Base-by-base conservation (phyloP, 2,888 invertebrate species). In the Herminia tarsipennalis region DNA sequence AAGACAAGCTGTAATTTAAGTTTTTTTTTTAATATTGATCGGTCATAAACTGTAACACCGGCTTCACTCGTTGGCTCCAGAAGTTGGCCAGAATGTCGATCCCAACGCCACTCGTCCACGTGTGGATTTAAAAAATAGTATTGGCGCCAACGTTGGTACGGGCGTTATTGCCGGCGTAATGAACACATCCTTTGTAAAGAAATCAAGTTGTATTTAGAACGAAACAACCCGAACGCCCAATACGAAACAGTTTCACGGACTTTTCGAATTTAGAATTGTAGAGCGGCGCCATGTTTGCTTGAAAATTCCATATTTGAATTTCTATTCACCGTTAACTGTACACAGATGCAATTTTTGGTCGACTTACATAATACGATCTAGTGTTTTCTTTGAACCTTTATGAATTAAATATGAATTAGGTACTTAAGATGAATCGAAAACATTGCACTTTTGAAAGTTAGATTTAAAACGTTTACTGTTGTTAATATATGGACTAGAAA, bases 231-330 rank as follows among this genome's bases (percentile, higher is more conserved):
- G 48, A 64, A 66, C 54, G 54, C 65, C 43, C 50, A 54, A 36
- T 44, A 55, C 61, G 43, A 70, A 76, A 73, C 73, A 63, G 71
- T 80, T 80, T 76, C 76, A 81, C 60, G 78, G 75, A 77, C 70
- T 63, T 63, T 75, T 73, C 46, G 51, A 70, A 77, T 76, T 70
- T 73, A 66, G 70, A 77, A 73, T 76, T 73, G 72, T 76, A 66
- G 78, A 78, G 61, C 78, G 66, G 53, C 66, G 69, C 60, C 76
- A 73, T 72, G 67, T 75, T 77, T 56, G 55, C 70, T 70, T 72
- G 58, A 69, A 49, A 76, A 69, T 66, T 70, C 62, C 46, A 48
- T 60, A 85, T 83, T 81, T 82, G 70, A 80, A 82, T 73, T 79
- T 83, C 73, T 63, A 74, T 72, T 36, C 56, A 76, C 86, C 76